Conservation (phyloP, 1,140 invertebrate genomes). For the Lepidurus packardi region DNA sequence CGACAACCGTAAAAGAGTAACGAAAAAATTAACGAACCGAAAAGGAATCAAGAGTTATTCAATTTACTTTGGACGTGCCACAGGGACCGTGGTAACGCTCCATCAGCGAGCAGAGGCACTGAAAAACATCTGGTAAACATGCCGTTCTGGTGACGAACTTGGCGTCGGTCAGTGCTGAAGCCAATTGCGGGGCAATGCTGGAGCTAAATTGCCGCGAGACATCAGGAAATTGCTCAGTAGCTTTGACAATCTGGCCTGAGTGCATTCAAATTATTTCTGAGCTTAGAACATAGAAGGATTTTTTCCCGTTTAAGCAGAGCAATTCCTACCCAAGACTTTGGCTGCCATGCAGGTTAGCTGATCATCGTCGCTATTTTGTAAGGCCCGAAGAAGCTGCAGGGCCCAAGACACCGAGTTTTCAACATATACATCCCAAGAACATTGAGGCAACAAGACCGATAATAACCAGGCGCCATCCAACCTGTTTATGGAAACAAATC, state of each 20-base stretch:
- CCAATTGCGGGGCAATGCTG: neutral
- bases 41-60: neutral
- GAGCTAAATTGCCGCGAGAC: neutral
- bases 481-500: neutral
- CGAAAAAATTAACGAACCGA: neutral
- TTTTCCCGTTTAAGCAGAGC: neutral
- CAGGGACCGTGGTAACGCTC: neutral
- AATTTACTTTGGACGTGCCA: neutral
- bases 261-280: neutral
- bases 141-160: neutral
- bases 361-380: neutral
- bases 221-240: neutral
- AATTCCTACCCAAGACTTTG: neutral
- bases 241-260: neutral
- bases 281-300: neutral
- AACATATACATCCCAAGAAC: neutral
- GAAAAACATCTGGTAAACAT: neutral
- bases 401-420: neutral
- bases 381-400: neutral
- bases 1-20: neutral
- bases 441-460: neutral
- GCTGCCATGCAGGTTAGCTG: neutral
- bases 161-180: neutral
- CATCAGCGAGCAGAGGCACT: neutral
- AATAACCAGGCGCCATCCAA: neutral